phyloP scores from a whole-genome alignment of 2,888 invertebrate genomes.

The Patella depressa region DNA sequence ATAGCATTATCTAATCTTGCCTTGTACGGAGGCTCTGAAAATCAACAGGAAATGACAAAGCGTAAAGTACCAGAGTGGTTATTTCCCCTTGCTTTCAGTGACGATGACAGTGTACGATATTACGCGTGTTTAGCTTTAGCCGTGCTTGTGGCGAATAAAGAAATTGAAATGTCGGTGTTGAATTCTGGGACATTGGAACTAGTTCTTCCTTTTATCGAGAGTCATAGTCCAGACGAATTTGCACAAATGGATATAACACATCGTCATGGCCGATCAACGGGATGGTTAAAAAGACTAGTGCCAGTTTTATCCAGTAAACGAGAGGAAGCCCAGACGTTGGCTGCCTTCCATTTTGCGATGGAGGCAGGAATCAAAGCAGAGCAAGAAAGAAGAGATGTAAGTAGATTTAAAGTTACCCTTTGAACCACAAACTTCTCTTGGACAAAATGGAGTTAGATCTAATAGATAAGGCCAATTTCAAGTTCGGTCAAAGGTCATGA shows the following conservation, averaged over 20 bases:
- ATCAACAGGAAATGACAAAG: constrained; percentile 97
- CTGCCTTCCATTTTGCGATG: constrained; percentile 98
- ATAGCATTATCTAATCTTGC: constrained; percentile 96
- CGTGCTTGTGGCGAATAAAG: constrained; percentile 95
- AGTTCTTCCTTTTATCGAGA: constrained; percentile 95
- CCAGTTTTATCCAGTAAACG: constrained; percentile 95
- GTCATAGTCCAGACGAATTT: constrained; percentile 95
- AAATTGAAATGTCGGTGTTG: constrained; percentile 95
- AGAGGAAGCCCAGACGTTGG: constrained; percentile 95
- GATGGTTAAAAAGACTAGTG: constrained; percentile 92
- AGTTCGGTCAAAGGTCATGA: too few species aligned
- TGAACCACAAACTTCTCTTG: too few species aligned
- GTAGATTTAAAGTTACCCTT: constrained; percentile 3
- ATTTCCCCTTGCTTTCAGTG: constrained; percentile 95
- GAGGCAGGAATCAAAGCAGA: constrained; percentile 96
- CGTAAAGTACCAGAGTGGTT: constrained; percentile 84
- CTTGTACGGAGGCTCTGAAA: constrained; percentile 95
- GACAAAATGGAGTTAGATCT: neutral
- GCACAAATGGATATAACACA: constrained; percentile 83
- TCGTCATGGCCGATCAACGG: constrained; percentile 94
- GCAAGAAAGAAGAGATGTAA: constrained; percentile 69
- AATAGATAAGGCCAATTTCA: too few species aligned
- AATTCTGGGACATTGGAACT: constrained; percentile 95
- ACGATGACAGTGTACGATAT: constrained; percentile 87
- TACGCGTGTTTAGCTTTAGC: constrained; percentile 98